Percentiles rank a stretch among this genome's conserved stretches.
Evolutionary conservation across 2,113 vertebrate species (phyloP).

Genomic region (Crotalus viridis): DNA sequence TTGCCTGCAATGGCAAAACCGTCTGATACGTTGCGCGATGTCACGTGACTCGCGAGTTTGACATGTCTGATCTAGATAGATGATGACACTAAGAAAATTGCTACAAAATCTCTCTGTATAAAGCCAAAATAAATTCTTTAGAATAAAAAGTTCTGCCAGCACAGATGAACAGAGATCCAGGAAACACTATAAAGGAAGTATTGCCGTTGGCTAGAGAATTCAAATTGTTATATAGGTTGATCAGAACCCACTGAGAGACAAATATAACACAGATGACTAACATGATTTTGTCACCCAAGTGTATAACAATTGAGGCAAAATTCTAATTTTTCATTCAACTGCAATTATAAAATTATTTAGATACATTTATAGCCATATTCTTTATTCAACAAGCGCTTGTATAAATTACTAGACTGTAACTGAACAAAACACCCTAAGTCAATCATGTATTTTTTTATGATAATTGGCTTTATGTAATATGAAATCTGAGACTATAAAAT

Average conservation of each 20-base stretch:
- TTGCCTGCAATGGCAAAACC: too few species aligned
- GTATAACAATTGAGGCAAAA: not conserved
- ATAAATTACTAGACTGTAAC: constrained; percentile 73
- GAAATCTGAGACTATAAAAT: constrained; percentile 49
- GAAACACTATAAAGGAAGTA: not conserved
- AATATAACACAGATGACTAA: not conserved
- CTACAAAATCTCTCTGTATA: constrained; percentile 53
- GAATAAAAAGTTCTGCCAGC: not conserved
- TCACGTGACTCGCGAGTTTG: too few species aligned
- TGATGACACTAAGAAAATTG: constrained; percentile 39
- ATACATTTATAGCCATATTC: constrained; percentile 73
- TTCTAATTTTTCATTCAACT: not conserved
- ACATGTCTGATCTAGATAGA: constrained; percentile 8
- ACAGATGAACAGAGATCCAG: not conserved
- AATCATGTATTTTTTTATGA: constrained; percentile 61
- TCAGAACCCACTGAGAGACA: not conserved
- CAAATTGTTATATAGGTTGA: not conserved
- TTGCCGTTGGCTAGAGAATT: not conserved
- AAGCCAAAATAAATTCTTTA: constrained; percentile 22
- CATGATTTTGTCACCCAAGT: not conserved
- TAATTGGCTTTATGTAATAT: constrained; percentile 47
- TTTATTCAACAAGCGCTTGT: constrained; percentile 60
- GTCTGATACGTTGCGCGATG: too few species aligned
- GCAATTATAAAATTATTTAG: constrained; percentile 21
- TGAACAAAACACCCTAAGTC: constrained; percentile 72